Conservation (phyloP, 1,140 invertebrate genomes). For the Eumaeus atala region DNA sequence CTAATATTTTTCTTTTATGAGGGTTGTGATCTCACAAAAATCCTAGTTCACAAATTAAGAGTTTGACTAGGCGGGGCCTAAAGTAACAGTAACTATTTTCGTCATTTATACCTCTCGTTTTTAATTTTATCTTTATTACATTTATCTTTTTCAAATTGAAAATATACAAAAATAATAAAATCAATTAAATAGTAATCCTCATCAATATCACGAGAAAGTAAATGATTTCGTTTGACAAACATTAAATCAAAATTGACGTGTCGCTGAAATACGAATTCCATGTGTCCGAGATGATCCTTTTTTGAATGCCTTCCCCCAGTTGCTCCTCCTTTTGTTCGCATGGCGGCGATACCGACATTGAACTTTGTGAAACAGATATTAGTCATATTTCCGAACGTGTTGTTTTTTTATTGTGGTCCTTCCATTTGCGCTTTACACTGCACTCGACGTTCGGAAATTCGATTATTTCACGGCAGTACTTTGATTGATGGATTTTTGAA, state of each 20-base stretch:
- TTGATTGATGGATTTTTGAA: conserved; percentile 63
- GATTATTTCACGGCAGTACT: conserved; percentile 66
- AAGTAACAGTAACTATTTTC: no score
- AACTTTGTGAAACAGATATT: conserved; percentile 63
- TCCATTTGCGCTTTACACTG: conserved; percentile 59
- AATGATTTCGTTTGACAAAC: conserved; percentile 11
- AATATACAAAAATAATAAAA: no score
- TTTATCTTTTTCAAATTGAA: no score
- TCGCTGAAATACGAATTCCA: conserved; percentile 30
- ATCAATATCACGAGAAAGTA: no score
- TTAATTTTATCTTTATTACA: no score
- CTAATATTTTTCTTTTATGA: no score
- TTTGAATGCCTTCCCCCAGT: conserved; percentile 51
- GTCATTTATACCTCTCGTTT: no score
- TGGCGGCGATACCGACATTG: conserved; percentile 55
- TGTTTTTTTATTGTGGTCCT: conserved; percentile 56
- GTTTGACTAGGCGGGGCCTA: no score
- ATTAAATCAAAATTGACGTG: conserved; percentile 48
- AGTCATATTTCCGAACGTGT: conserved; percentile 46
- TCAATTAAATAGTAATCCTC: no score
- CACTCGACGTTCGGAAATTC: conserved; percentile 58
- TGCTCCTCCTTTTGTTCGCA: conserved; percentile 51
- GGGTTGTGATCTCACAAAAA: no score
- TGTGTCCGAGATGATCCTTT: conserved; percentile 46
- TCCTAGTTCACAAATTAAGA: no score